Percentiles rank a stretch among this genome's conserved stretches.
These are phyloP conservation scores for Callocephalon fimbriatum DNA, from an alignment of 2,113 vertebrate genomes.

Conservation along the genomic window DNA sequence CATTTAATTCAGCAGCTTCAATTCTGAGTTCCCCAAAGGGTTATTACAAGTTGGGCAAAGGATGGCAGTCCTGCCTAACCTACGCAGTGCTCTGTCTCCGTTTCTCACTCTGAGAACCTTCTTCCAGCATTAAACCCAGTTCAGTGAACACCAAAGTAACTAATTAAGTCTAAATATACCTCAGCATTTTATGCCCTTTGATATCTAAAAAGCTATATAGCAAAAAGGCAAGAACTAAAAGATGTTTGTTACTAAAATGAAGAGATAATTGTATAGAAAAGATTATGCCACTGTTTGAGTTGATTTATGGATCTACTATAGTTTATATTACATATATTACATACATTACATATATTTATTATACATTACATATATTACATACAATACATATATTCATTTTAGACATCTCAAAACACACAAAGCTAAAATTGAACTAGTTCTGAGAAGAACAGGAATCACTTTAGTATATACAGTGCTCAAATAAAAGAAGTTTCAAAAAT, in stretches of 20 bases:
- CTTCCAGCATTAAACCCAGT: not conserved
- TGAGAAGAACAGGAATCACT: not conserved
- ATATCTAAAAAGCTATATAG: not conserved
- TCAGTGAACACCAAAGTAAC: not conserved
- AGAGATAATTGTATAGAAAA: not conserved
- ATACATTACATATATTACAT: no score
- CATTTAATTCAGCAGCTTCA: slow-evolving; percentile 65
- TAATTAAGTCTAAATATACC: not conserved
- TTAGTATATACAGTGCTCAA: not conserved
- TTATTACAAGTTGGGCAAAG: slow-evolving; percentile 65
- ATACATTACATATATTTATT: not conserved
- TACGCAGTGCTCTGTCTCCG: not conserved
- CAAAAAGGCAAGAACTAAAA: not conserved
- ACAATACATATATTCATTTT: not conserved
- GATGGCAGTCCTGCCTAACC: slow-evolving; percentile 44
- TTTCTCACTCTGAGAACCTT: not conserved
- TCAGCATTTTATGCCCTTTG: not conserved
- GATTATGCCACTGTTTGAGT: not conserved
- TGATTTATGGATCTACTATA: not conserved
- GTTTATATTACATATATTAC: not conserved
- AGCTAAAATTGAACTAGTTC: not conserved
- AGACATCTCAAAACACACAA: not conserved
- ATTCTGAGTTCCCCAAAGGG: slow-evolving; percentile 49
- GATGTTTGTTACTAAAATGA: not conserved
- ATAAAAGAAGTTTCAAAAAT: not conserved